Base-by-base conservation (phyloP, 2,888 invertebrate genomes). In the Apamea sordens region DNA sequence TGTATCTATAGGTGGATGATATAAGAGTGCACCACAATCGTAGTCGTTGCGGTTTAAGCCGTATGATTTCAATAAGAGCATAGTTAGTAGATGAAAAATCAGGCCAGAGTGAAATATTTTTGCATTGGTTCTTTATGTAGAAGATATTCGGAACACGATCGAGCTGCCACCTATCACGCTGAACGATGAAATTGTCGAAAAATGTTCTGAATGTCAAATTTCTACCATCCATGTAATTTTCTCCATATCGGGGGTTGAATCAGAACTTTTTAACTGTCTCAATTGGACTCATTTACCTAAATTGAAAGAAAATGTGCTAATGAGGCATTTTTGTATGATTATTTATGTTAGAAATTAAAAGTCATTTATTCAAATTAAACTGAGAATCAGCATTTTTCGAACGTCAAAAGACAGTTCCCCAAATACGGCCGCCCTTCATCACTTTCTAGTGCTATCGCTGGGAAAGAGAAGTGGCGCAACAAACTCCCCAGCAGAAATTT, bases 31-130 rank as follows among this genome's bases (percentile, higher is more conserved):
- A 64, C 69, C 74, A 76, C 77, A 79, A 76, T 68, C 86, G 76
- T 47, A 79, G 86, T 64, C 73, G 68, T 68, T 73, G 85, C 67
- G 83, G 85, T 79, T 79, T 50, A 79, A 77, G 76, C 72, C 41
- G 85, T 76, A 83, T 73, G 69, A 84, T 82, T 89, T 83, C 63
- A 79, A 88, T 89, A 77, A 83, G 74, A 75, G 24, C 50, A 47
- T 67, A 73, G 56, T 69, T 79, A 56, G 28, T 61, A 67, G 67
- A 79, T 77, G 77, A 73, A 77, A 86, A 88, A 84, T 88, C 76
- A 78, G 81, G 74, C 79, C 84, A 77, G 59, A 76, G 53, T 76
- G 65, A 56, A 73, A 53, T 71, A 50, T 71, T 75, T 77, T 78
- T 76, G 82, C 77, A 68, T 79, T 13, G 63, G 73, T 77, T 83